Conservation (phyloP, 2,888 invertebrate species). For the Eulithis prunata region DNA sequence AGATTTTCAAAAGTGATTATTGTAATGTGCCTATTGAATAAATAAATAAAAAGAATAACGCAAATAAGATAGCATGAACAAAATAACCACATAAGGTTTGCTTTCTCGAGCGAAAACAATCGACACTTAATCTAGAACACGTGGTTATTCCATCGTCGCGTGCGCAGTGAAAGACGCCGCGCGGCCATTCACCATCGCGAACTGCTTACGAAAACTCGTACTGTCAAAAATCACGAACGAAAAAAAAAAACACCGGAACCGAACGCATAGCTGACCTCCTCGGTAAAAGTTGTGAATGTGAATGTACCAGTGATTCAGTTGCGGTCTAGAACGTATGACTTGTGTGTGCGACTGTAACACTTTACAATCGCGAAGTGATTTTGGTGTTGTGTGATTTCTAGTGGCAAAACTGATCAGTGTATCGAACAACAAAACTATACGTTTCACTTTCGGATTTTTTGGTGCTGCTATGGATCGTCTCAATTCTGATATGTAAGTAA, state of each 20-base stretch:
- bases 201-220: constrained; percentile 55
- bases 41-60: too few species aligned
- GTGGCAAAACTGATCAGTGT: constrained; percentile 27
- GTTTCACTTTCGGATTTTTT: constrained; percentile 57
- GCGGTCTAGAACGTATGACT: constrained; percentile 12
- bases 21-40: too few species aligned
- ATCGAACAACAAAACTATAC: constrained; percentile 42
- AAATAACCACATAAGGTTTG: background rate
- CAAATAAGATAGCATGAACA: background rate
- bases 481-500: constrained; percentile 48
- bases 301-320: constrained; percentile 1
- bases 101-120: constrained; percentile 40
- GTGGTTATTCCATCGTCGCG: constrained; percentile 36
- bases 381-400: constrained; percentile 31
- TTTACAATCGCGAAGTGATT: constrained; percentile 15
- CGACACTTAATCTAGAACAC: constrained; percentile 46
- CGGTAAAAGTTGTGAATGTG: constrained; percentile 43
- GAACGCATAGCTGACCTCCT: constrained; percentile 32
- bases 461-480: constrained; percentile 50
- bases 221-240: constrained; percentile 36
- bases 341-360: constrained; percentile 19
- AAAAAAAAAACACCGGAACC: constrained; percentile 45
- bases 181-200: constrained; percentile 62
- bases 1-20: too few species aligned
- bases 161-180: constrained; percentile 49